Conservation (phyloP, 1,140 invertebrate genomes). For the Caenorhabditis briggsae region DNA sequence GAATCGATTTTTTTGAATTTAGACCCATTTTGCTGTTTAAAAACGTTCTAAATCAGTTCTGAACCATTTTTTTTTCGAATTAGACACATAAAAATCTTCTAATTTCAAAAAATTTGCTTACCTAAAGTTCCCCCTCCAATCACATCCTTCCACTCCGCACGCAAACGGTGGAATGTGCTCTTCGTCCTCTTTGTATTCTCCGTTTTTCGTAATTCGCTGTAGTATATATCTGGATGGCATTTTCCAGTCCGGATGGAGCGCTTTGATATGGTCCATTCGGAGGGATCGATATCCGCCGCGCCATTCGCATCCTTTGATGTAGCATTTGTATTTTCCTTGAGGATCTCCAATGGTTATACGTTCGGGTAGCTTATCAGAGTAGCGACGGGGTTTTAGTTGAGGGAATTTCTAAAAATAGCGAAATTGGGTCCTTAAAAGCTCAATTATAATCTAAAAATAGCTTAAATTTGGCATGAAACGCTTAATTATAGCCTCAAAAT, state of each 20-base stretch:
- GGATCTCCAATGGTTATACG: conserved; percentile 22
- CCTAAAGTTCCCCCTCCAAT: conserved; percentile 59
- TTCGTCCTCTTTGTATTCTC: conserved; percentile 30
- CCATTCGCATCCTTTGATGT: conserved; percentile 55
- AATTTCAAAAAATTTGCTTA: too few relatives aligned
- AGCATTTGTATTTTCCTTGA: conserved; percentile 60
- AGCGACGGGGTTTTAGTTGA: background rate
- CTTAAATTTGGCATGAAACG: too few relatives aligned
- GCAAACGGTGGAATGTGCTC: conserved; percentile 25
- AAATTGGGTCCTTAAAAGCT: too few relatives aligned
- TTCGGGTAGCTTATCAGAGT: background rate
- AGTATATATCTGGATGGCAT: conserved; percentile 55
- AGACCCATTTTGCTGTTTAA: too few relatives aligned
- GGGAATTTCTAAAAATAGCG: conserved; percentile 8
- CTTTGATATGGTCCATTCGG: conserved; percentile 58
- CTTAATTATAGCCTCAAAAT: background rate
- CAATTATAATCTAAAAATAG: background rate
- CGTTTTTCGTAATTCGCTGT: conserved; percentile 42
- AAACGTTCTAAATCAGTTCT: too few relatives aligned
- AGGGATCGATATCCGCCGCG: conserved; percentile 53
- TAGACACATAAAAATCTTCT: too few relatives aligned
- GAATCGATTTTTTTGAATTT: too few relatives aligned
- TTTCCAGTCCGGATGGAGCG: conserved; percentile 55
- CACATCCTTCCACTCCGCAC: conserved; percentile 51
- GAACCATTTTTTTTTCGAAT: too few relatives aligned